Evolutionary conservation across 2,888 invertebrate species (phyloP).

Genomic region (Lasioglossum calceatum): DNA sequence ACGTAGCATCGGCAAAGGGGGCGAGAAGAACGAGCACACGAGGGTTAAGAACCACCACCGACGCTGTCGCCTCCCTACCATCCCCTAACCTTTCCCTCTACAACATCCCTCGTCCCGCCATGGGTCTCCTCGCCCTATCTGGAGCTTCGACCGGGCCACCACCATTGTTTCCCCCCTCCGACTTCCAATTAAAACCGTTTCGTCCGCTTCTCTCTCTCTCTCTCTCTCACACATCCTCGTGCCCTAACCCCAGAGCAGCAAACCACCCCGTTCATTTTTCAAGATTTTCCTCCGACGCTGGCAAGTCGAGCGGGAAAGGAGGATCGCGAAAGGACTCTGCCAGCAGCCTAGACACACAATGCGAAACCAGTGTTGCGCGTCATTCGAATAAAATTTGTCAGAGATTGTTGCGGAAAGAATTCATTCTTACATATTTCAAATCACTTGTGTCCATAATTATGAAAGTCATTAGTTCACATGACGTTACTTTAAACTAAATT

Average conservation of each 20-base stretch:
- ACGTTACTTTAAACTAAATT: too few species aligned
- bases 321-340: conserved; percentile 50
- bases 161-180: conserved; percentile 44
- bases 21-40: conserved; percentile 53
- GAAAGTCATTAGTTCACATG: too few species aligned
- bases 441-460: too few species aligned
- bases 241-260: conserved; percentile 3
- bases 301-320: conserved; percentile 40
- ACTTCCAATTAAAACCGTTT: conserved; percentile 75
- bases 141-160: conserved; percentile 45
- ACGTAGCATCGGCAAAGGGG: conserved; percentile 47
- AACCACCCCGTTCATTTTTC: conserved; percentile 71
- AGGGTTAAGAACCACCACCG: conserved; percentile 68
- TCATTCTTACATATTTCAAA: too few species aligned
- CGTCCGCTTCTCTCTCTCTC: conserved; percentile 52
- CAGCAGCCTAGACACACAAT: background rate
- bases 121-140: conserved; percentile 47
- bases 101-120: conserved; percentile 23
- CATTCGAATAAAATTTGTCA: background rate
- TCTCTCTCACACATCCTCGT: background rate
- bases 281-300: conserved; percentile 73
- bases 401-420: background rate
- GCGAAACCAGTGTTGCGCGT: background rate
- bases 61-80: conserved; percentile 46
- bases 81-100: conserved; percentile 13